phyloP scores from a whole-genome alignment of 2,113 vertebrate genomes.

The Gasterosteus aculeatus region DNA sequence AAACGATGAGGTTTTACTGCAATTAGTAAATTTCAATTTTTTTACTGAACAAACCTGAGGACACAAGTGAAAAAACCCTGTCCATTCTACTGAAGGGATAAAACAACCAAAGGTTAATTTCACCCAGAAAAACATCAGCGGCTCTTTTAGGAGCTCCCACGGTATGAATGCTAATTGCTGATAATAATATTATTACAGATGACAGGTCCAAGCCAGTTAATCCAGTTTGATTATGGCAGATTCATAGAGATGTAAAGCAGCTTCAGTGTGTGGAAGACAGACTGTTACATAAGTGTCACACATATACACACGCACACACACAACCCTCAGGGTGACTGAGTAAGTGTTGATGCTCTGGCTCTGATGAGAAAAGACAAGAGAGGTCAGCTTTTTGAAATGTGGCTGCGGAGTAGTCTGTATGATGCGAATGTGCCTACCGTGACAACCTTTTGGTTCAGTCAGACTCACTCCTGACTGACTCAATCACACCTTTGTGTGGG shows the following conservation, averaged over 20 bases:
- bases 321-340: constrained; percentile 38
- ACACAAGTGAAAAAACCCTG: neutral
- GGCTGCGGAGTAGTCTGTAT: neutral
- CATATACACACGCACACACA: neutral
- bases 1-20: neutral
- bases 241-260: constrained; percentile 25
- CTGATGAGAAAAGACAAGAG: constrained; percentile 59
- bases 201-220: constrained; percentile 8
- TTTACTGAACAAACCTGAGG: neutral
- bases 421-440: neutral
- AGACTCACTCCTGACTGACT: constrained; percentile 9
- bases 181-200: constrained; percentile 9
- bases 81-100: neutral
- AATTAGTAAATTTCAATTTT: neutral
- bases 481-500: neutral
- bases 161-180: neutral
- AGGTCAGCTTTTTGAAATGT: constrained; percentile 53
- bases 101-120: neutral
- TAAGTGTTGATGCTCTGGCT: constrained; percentile 42
- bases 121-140: neutral
- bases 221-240: constrained; percentile 1
- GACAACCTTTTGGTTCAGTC: neutral
- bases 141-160: neutral
- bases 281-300: constrained; percentile 49
- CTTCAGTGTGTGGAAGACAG: constrained; percentile 20